These are phyloP conservation scores for Ploceus nigricollis DNA, from an alignment of 2,113 vertebrate genomes.

Conservation along the genomic window DNA sequence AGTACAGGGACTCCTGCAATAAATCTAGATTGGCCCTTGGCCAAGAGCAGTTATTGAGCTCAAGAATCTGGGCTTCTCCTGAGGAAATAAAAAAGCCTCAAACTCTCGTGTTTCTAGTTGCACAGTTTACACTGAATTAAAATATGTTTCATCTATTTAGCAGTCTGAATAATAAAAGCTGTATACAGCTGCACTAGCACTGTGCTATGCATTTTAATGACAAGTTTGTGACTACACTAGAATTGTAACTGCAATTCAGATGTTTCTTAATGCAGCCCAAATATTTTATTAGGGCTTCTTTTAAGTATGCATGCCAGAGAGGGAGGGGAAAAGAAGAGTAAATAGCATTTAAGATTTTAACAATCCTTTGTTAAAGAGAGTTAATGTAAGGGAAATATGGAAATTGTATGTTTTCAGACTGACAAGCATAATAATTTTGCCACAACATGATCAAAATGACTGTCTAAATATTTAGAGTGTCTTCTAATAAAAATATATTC, in stretches of 20 bases:
- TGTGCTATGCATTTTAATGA: slow-evolving; percentile 76
- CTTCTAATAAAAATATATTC: slow-evolving; percentile 68
- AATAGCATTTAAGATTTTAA: slow-evolving; percentile 77
- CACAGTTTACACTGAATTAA: slow-evolving; percentile 73
- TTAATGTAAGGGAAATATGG: slow-evolving; percentile 71
- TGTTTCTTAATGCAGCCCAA: slow-evolving; percentile 72
- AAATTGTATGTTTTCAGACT: slow-evolving; percentile 76
- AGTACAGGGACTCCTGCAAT: slow-evolving; percentile 15
- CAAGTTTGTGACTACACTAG: slow-evolving; percentile 70
- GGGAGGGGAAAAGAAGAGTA: slow-evolving; percentile 63
- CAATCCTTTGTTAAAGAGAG: slow-evolving; percentile 72
- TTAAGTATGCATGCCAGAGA: slow-evolving; percentile 22
- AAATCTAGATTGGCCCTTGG: slow-evolving; percentile 63
- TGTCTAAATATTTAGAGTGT: slow-evolving; percentile 78
- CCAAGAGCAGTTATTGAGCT: slow-evolving; percentile 59
- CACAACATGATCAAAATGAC: slow-evolving; percentile 74
- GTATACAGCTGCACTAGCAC: slow-evolving; percentile 74
- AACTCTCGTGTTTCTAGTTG: slow-evolving; percentile 50
- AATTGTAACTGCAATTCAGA: slow-evolving; percentile 74
- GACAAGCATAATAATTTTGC: slow-evolving; percentile 73
- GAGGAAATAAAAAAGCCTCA: slow-evolving; percentile 40
- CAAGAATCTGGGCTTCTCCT: slow-evolving; percentile 60
- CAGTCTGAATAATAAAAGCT: slow-evolving; percentile 74
- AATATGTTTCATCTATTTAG: slow-evolving; percentile 76
- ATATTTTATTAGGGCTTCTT: slow-evolving; percentile 65